Base-by-base conservation (phyloP, 2,797 vertebrate species). In the Thunnus albacares region DNA sequence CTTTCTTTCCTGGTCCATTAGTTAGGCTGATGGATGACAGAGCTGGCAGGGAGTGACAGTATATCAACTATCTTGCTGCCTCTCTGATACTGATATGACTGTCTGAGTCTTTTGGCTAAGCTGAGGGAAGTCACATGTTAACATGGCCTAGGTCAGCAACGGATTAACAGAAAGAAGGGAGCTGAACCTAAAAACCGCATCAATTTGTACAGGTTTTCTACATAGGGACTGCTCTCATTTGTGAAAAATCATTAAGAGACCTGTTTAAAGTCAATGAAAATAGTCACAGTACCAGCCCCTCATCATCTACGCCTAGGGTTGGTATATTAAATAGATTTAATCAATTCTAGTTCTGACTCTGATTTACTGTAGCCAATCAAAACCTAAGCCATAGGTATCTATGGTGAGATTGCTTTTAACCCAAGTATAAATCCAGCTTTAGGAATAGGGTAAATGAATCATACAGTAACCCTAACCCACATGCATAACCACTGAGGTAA, bases 11-110 rank as follows among this genome's bases (percentile, higher is more conserved):
- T 59, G 88, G 38, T 87, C 89, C 84, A 93, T 93, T 92, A 92
- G 89, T 85, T 73, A 43, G 79, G 53, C 74, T 92, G 91, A 94
- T 90, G 81, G 89, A 94, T 90, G 91, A 83, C 86, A 74, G 78
- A 15, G 63, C 63, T 80, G 82, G 79, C 77, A 79, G 77, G 58
- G 74, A 83, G 69, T 77, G 89, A 86, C 88, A 92, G 80, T 47
- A 71, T 75, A 87, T 87, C 85, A 90, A 84, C 81, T 75, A 62
- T 82, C 82, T 66, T 30, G 61, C 82, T 74, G 78, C 77, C 71
- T 71, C 79, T 80, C 49, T 85, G 86, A 83, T 78, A 80, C 85
- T 76, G 83, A 81, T 83, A 73, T 79, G 78, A 84, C 71, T 71
- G 74, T 59, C 45, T 0, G 60, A 71, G 77, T 80, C 73, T 55